Conservation (phyloP, 2,888 invertebrate species). For the Neria commutata region DNA sequence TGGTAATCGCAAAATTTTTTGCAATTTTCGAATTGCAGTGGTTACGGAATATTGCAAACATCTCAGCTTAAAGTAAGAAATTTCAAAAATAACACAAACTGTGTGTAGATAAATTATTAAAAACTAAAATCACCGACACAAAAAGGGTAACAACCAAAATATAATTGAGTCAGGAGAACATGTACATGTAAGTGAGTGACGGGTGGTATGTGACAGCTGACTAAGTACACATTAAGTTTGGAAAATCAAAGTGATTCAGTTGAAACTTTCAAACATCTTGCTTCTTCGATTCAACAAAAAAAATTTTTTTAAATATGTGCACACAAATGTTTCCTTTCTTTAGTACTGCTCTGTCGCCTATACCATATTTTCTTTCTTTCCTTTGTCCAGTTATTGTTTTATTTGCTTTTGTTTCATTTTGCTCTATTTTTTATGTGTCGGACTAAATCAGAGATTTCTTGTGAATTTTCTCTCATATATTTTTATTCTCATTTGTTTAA, state of each 20-base stretch:
- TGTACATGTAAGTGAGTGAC: conserved; percentile 33
- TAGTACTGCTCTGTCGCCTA: too few relatives aligned
- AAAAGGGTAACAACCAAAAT: conserved; percentile 43
- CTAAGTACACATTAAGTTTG: conserved; percentile 8
- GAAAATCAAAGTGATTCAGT: conserved; percentile 16
- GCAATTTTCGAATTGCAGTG: too few relatives aligned
- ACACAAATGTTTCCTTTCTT: too few relatives aligned
- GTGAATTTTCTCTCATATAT: conserved; percentile 18
- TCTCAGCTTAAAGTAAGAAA: too few relatives aligned
- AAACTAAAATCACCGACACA: too few relatives aligned
- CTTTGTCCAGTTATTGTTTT: conserved; percentile 15
- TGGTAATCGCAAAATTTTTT: too few relatives aligned
- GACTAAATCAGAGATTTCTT: conserved; percentile 22
- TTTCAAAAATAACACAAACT: too few relatives aligned
- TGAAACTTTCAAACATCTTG: conserved; percentile 9
- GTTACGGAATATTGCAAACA: too few relatives aligned
- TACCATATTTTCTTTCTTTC: conserved; percentile 12
- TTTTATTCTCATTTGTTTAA: conserved; percentile 23
- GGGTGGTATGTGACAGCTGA: conserved; percentile 23
- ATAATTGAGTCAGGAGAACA: conserved; percentile 34
- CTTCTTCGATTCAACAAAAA: too few relatives aligned
- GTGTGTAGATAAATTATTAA: too few relatives aligned
- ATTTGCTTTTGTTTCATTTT: conserved; percentile 5
- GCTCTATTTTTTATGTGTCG: conserved; percentile 16
- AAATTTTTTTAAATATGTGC: too few relatives aligned